Evolutionary conservation across 2,888 invertebrate genomes (phyloP).

Genomic region (Osmoderma eremita): DNA sequence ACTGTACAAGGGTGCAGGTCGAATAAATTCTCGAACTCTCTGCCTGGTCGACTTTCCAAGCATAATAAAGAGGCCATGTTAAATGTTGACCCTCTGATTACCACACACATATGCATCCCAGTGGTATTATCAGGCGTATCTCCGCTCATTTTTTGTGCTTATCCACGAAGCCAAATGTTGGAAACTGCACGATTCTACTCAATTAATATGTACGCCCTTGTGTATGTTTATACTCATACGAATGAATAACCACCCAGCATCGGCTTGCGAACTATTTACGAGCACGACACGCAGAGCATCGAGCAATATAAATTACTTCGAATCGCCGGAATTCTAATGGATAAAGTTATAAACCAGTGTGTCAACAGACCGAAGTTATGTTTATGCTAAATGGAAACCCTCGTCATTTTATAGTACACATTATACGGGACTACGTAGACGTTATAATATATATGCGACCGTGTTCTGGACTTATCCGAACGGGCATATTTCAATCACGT

Average conservation of each 20-base stretch:
- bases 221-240: neutral
- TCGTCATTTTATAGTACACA: conserved; percentile 30
- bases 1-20: too few relatives aligned
- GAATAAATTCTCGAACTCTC: too few relatives aligned
- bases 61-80: too few relatives aligned
- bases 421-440: conserved; percentile 11
- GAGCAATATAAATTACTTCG: conserved; percentile 33
- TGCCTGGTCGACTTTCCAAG: too few relatives aligned
- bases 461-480: conserved; percentile 17
- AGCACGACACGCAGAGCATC: conserved; percentile 1
- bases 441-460: conserved; percentile 16
- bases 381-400: conserved; percentile 32
- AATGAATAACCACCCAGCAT: conserved; percentile 12
- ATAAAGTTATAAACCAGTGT: conserved; percentile 36
- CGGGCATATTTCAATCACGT: conserved; percentile 35
- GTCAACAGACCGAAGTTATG: conserved; percentile 36
- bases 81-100: too few relatives aligned
- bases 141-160: neutral
- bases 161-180: neutral
- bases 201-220: neutral
- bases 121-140: too few relatives aligned
- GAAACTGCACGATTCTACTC: neutral
- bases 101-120: too few relatives aligned
- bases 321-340: conserved; percentile 34
- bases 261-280: conserved; percentile 12